Evolutionary conservation across 2,113 vertebrate genomes (phyloP), one percentile per base, ranked within the genome.

Genomic region (Lynx canadensis): DNA sequence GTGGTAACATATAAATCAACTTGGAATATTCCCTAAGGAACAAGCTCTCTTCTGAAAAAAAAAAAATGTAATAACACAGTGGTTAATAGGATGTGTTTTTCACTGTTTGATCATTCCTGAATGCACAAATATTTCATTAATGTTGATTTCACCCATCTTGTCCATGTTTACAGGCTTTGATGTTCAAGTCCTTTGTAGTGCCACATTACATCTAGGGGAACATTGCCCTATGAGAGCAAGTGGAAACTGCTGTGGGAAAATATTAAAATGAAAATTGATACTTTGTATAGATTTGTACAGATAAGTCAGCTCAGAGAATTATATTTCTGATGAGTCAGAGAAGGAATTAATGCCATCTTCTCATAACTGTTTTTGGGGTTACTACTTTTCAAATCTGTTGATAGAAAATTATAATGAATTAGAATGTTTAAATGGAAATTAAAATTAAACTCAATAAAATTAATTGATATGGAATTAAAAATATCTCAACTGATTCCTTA

Each of bases 61-160:
- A n/a, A 94, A 78, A 83, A 33, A 94, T 80, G 65, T 97, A 97
- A 97, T 98, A 91, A 48, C 85, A 95, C 71, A 94, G 92, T 89
- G 57, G 95, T 93, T 97, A 98, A 97, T 96, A 93, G 96, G 93
- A 97, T 48, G 85, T 94, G 14, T 96, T 98, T 98, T 98, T 10
- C 50, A 88, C 79, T 95, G 97, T 98, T 96, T 97, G 96, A 98
- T 98, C 96, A 98, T 97, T 96, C 96, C 80, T 97, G 96, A 93
- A 96, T 97, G 93, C 95, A 97, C 86, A 96, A 88, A 97, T 92
- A 92, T 98, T 98, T 97, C 0, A 1, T 96, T 97, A 97, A 91
- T 98, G 94, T 87, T 96, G 93, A 97, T 98, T 98, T 98, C 80
- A 95, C 82, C 87, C 97, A 96, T 89, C 92, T 94, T 82, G 91